Evolutionary conservation across 2,888 invertebrate species (phyloP).

Genomic region (Coelopa pilipes): DNA sequence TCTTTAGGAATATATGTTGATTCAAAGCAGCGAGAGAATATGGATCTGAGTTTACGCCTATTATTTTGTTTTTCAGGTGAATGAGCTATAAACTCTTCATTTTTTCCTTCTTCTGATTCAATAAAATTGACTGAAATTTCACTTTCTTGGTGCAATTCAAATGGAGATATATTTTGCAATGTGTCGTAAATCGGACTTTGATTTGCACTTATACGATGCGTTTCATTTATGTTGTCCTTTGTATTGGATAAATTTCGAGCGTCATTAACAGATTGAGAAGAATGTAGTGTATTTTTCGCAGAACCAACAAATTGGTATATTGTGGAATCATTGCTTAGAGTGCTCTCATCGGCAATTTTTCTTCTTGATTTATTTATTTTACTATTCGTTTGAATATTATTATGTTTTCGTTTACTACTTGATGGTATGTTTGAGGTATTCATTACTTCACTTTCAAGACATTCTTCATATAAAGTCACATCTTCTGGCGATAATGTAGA

Average conservation of each 20-base stretch:
- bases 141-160: conserved; percentile 31
- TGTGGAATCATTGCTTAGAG: conserved; percentile 49
- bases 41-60: conserved; percentile 67
- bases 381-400: conserved; percentile 36
- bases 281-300: conserved; percentile 21
- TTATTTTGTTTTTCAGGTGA: conserved; percentile 62
- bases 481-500: conserved; percentile 71
- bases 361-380: conserved; percentile 39
- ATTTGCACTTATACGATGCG: conserved; percentile 44
- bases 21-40: conserved; percentile 81
- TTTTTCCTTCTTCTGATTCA: conserved; percentile 45
- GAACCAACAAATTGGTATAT: conserved; percentile 49
- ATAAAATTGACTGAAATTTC: conserved; percentile 48
- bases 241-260: conserved; percentile 48
- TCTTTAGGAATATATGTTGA: conserved; percentile 74
- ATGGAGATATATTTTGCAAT: conserved; percentile 17
- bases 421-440: conserved; percentile 28
- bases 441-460: conserved; percentile 49
- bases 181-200: conserved; percentile 44
- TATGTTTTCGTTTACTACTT: conserved; percentile 50
- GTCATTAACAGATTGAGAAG: conserved; percentile 47
- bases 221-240: conserved; percentile 46
- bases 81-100: conserved; percentile 56
- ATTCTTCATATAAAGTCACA: conserved; percentile 57
- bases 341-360: conserved; percentile 46